Conservation (phyloP, 2,113 vertebrate species). For the Salvelinus alpinus region DNA sequence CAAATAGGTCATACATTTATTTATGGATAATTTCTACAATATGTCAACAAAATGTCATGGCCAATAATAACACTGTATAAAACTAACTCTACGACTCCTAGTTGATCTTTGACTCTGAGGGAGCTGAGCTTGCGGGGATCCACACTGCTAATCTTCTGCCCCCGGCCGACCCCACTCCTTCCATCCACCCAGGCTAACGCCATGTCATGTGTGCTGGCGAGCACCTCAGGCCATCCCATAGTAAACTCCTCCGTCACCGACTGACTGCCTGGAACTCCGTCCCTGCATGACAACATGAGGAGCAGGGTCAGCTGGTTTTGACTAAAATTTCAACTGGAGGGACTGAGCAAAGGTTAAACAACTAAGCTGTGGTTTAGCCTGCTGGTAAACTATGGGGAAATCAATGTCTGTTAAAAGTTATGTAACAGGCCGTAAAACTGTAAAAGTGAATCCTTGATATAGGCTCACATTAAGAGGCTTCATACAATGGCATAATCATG, state of each 20-base stretch:
- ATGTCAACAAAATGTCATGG: background rate
- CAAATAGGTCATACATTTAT: background rate
- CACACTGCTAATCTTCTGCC: conserved; percentile 66
- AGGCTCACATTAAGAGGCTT: background rate
- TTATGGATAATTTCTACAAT: background rate
- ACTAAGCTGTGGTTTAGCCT: background rate
- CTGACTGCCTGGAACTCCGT: conserved; percentile 71
- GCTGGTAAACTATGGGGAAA: too few relatives aligned
- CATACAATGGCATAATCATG: background rate
- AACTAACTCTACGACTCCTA: conserved; percentile 76
- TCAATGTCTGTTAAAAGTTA: too few relatives aligned
- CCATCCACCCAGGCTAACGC: conserved; percentile 77
- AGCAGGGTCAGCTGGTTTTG: background rate
- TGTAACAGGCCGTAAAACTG: too few relatives aligned
- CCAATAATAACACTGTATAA: background rate
- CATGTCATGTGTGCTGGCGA: conserved; percentile 69
- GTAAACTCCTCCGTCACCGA: conserved; percentile 75
- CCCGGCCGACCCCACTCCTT: conserved; percentile 64
- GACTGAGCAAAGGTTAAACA: background rate
- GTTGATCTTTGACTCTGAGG: conserved; percentile 73
- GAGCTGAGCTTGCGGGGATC: conserved; percentile 71
- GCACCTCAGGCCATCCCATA: conserved; percentile 76
- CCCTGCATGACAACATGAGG: conserved; percentile 55
- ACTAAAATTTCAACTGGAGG: background rate
- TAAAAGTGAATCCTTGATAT: too few relatives aligned